Evolutionary conservation across 2,888 invertebrate species (phyloP), one percentile per base, ranked within the genome.

Genomic region (Erebia palarica): DNA sequence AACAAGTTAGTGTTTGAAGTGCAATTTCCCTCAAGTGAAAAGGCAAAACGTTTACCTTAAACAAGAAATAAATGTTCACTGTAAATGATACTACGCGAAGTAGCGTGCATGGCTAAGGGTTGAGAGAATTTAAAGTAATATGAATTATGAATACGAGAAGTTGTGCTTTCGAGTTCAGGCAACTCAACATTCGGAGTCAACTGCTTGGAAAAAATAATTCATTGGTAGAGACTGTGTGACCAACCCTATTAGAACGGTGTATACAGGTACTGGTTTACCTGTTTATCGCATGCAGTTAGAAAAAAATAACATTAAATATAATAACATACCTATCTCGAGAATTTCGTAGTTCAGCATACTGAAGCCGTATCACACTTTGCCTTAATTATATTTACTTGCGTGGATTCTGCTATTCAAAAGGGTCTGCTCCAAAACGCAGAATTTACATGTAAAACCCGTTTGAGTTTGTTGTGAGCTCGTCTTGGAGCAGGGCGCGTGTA

Each of bases 181-280:
- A 89, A 87, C 91, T 89, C 86, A 82, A 89, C 87, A 91, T 92
- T 93, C 89, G 87, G 85, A 89, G 84, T 92, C 92, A 92, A 91
- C 91, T 92, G 89, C 85, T 82, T 91, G 92, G 92, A 93, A 92
- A 91, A 89, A 92, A 86, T 91, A 89, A 91, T 92, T 86, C 87
- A 89, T 86, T 86, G 82, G 85, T 79, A 79, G 79, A 79, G 82
- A 82, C 82, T 81, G 75, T 73, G 76, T 70, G 73, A 71, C 71
- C 69, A 60, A 70, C 72, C 73, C 75, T 75, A 73, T 70, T 72
- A 69, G 61, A 75, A 60, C 75, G 70, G 72, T 73, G 73, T 65
- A n/a, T 65, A 55, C 65, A 53, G 27, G 27, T 27, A 4, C 27
- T 27, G 27, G 51, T n/a, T 64, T 64, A 4, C 27, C 51, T 51